phyloP scores from a whole-genome alignment of 2,888 invertebrate genomes.

The Leucoma salicis region DNA sequence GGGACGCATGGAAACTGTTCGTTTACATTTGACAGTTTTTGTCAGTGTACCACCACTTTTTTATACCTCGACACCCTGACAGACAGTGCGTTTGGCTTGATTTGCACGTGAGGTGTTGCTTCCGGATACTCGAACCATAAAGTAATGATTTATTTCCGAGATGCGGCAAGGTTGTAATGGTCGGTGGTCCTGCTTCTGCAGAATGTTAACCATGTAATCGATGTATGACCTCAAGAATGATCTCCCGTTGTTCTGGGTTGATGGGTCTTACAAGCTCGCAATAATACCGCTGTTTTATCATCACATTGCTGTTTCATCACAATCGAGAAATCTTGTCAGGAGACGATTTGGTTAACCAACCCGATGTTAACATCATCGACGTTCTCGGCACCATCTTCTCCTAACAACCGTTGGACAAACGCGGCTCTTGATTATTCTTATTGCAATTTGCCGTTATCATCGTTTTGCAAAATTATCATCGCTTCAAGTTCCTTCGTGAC shows the following conservation, averaged over 20 bases:
- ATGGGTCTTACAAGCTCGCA: too few species aligned
- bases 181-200: conserved; percentile 15
- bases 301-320: conserved; percentile 12
- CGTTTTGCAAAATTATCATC: conserved; percentile 35
- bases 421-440: conserved; percentile 18
- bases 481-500: conserved; percentile 42
- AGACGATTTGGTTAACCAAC: neutral
- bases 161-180: conserved; percentile 15
- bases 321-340: conserved; percentile 15
- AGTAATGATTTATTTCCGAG: conserved; percentile 21
- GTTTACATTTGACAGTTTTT: conserved; percentile 22
- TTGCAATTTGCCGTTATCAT: conserved; percentile 13
- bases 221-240: too few species aligned
- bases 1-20: conserved; percentile 4
- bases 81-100: neutral
- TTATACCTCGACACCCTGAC: conserved; percentile 11
- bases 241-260: too few species aligned
- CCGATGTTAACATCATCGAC: neutral
- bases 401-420: neutral
- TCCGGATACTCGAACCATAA: conserved; percentile 22
- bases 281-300: neutral
- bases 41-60: conserved; percentile 19
- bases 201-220: conserved; percentile 3
- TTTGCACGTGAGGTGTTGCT: neutral
- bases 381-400: neutral